These are phyloP conservation scores for Pangasianodon gigas DNA, from an alignment of 2,113 vertebrate species.

Conservation along the genomic window DNA sequence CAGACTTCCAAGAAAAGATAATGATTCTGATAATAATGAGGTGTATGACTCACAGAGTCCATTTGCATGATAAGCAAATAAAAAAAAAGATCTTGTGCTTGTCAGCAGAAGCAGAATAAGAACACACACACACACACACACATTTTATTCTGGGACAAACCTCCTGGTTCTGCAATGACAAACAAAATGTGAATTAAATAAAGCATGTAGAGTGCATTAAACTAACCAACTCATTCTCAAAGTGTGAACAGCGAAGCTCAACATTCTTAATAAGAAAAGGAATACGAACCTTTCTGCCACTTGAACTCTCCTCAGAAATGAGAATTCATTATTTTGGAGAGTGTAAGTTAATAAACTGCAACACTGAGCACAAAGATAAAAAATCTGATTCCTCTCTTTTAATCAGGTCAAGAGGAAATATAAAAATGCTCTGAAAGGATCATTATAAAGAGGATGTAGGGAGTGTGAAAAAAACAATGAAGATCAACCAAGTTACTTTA, in stretches of 20 bases:
- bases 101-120: neutral
- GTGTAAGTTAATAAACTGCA: slow-evolving; percentile 25
- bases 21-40: neutral
- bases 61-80: neutral
- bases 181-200: neutral
- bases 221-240: neutral
- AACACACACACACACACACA: neutral
- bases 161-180: neutral
- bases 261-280: slow-evolving; percentile 39
- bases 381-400: slow-evolving; percentile 10
- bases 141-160: neutral
- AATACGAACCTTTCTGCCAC: slow-evolving; percentile 8
- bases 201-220: neutral
- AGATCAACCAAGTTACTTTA: too few species aligned
- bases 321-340: slow-evolving; percentile 27
- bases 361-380: neutral
- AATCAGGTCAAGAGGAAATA: neutral
- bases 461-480: neutral
- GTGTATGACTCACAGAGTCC: neutral
- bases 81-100: neutral
- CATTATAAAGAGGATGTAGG: too few species aligned
- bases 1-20: neutral
- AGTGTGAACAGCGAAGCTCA: neutral
- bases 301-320: slow-evolving; percentile 13
- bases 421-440: too few species aligned